These are phyloP conservation scores for Petrolisthes cinctipes DNA, from an alignment of 2,888 invertebrate genomes.

Conservation along the genomic window DNA sequence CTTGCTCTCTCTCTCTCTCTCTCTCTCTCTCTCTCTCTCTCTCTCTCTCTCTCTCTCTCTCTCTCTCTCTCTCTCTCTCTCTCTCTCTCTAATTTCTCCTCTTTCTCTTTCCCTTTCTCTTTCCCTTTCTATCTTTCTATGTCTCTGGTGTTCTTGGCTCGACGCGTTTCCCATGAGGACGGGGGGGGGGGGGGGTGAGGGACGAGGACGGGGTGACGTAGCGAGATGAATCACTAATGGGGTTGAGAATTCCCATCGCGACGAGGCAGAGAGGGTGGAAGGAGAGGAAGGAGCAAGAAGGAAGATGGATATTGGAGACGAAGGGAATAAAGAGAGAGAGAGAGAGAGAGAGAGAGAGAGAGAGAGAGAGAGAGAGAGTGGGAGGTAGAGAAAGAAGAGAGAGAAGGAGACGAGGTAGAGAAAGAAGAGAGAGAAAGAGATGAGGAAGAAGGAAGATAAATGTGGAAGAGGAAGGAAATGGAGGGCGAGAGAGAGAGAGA, in stretches of 20 bases:
- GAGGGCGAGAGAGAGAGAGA: not conserved
- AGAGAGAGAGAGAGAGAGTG: not conserved
- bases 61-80: not conserved
- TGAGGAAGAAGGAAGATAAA: not conserved
- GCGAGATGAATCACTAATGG: constrained; percentile 9
- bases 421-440: not conserved
- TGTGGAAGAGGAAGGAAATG: not conserved
- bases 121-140: not conserved
- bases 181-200: not conserved
- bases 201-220: not conserved
- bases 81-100: not conserved
- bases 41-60: not conserved
- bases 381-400: not conserved
- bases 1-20: not conserved
- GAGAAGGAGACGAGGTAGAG: not conserved
- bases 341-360: not conserved
- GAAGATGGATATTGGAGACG: not conserved
- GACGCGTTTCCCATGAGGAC: not conserved
- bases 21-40: not conserved
- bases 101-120: not conserved
- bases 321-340: not conserved
- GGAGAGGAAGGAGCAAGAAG: not conserved
- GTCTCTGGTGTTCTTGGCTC: not conserved
- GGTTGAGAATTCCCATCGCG: not conserved
- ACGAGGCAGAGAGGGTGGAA: not conserved